phyloP scores from a whole-genome alignment of 2,113 vertebrate genomes.

The Lepus europaeus region DNA sequence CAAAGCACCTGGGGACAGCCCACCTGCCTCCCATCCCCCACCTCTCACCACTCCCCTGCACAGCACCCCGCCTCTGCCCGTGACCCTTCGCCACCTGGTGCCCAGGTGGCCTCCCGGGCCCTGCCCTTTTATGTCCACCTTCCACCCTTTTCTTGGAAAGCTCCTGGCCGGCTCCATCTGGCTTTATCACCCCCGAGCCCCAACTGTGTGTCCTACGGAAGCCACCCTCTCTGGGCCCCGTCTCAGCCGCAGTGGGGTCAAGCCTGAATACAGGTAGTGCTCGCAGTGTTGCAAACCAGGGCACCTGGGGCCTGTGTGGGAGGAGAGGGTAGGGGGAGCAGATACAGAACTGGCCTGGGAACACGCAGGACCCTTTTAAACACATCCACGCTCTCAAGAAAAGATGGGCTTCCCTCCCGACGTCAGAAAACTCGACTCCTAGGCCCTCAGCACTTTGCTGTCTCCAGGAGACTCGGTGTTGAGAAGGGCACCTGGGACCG shows the following conservation, averaged over 20 bases:
- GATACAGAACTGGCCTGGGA: too few relatives aligned
- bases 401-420: background rate
- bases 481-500: too few relatives aligned
- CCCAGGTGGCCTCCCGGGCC: background rate
- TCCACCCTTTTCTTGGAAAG: background rate
- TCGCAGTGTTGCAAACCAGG: background rate
- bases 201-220: rapidly evolving
- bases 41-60: rapidly evolving
- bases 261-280: background rate
- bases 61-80: background rate
- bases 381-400: background rate
- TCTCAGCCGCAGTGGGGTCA: rapidly evolving
- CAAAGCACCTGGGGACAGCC: background rate
- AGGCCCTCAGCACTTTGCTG: too few relatives aligned
- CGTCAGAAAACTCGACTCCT: background rate
- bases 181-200: background rate
- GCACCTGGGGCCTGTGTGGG: background rate
- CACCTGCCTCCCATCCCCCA: background rate
- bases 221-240: background rate
- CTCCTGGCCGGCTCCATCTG: background rate
- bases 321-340: background rate
- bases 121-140: background rate
- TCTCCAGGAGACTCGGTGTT: too few relatives aligned
- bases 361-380: background rate
- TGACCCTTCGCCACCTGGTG: background rate